Conservation (phyloP, 2,113 vertebrate species). For the Xenus cinereus region DNA sequence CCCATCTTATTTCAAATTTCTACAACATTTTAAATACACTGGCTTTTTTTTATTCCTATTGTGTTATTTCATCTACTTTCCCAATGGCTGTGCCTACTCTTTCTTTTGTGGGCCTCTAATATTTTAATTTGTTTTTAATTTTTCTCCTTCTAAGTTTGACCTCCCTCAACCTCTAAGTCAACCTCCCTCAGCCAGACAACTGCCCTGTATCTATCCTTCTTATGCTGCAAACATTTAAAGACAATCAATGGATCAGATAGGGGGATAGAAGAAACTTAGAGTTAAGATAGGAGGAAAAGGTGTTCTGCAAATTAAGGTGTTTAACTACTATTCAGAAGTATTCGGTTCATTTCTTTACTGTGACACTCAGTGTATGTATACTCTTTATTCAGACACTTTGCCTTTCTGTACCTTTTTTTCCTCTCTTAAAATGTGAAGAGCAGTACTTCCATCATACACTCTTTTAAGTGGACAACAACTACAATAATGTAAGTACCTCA, state of each 20-base stretch:
- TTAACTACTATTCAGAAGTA: not conserved
- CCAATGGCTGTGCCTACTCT: not conserved
- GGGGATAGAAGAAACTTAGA: not conserved
- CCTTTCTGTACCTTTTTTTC: not conserved
- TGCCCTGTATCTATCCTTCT: not conserved
- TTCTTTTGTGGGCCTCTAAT: not conserved
- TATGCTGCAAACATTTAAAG: not conserved
- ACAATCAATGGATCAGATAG: not conserved
- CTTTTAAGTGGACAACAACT: not conserved
- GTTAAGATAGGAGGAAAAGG: not conserved
- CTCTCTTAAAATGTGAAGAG: not conserved
- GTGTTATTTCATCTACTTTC: not conserved
- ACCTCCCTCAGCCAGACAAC: not conserved
- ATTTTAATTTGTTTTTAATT: not conserved
- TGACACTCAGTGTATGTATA: not conserved
- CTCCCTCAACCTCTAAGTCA: too few relatives aligned
- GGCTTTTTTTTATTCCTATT: not conserved
- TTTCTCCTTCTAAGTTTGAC: not conserved
- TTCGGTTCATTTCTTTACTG: not conserved
- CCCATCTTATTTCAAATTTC: not conserved
- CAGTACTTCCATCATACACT: not conserved
- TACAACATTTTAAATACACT: not conserved
- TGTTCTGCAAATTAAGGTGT: not conserved
- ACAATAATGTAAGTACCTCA: not conserved
- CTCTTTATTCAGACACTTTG: not conserved